These are phyloP conservation scores for Pyrocoelia pectoralis DNA, from an alignment of 2,888 invertebrate species.

Conservation along the genomic window DNA sequence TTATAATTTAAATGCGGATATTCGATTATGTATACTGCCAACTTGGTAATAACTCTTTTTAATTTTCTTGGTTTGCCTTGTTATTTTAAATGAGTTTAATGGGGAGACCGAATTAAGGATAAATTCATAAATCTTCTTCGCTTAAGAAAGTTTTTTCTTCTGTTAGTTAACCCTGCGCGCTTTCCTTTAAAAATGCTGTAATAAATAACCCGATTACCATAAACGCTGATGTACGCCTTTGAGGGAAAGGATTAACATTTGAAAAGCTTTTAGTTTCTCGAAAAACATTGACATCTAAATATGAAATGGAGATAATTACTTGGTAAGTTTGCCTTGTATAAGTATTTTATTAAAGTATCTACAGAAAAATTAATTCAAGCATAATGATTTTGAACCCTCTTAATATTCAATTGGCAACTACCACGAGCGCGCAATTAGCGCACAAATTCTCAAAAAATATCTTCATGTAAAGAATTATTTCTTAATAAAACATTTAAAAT, in stretches of 20 bases:
- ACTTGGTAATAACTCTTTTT: background rate
- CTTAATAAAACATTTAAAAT: too few relatives aligned
- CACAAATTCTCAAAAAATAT: too few relatives aligned
- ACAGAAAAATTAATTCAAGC: too few relatives aligned
- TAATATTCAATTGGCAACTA: too few relatives aligned
- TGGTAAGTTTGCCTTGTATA: too few relatives aligned
- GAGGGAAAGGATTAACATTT: background rate
- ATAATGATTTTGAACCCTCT: too few relatives aligned
- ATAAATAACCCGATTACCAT: background rate
- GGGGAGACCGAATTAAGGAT: background rate
- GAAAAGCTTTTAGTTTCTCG: background rate
- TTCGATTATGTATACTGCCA: background rate
- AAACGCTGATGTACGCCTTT: slow-evolving; percentile 1
- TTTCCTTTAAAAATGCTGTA: slow-evolving; percentile 1
- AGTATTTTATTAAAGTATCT: too few relatives aligned
- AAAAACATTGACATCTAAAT: background rate
- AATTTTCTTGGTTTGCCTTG: background rate
- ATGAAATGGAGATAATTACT: too few relatives aligned
- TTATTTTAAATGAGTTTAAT: background rate
- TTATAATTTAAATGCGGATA: background rate
- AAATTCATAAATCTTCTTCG: background rate
- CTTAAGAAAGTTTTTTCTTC: background rate
- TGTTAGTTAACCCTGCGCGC: background rate
- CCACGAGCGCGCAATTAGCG: too few relatives aligned
- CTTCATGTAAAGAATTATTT: too few relatives aligned